Conservation (phyloP, 1,140 invertebrate genomes). For the Calosoma granatense region DNA sequence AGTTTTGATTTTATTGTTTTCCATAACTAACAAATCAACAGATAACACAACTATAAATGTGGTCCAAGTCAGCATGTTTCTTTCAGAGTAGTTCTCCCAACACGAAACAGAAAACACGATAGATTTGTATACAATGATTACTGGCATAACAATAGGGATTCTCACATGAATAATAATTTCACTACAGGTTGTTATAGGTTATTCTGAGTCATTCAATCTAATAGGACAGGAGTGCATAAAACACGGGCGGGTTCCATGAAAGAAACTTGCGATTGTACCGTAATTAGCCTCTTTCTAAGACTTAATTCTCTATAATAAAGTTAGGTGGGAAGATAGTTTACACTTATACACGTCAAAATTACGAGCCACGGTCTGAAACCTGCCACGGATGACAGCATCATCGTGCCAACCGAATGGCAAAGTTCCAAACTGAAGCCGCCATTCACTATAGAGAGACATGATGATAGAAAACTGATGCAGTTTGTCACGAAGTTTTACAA, state of each 20-base stretch:
- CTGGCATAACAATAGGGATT: too few relatives aligned
- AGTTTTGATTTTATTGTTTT: constrained; percentile 9
- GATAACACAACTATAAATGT: constrained; percentile 6
- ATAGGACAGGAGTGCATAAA: background rate
- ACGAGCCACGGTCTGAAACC: background rate
- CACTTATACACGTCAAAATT: constrained; percentile 3
- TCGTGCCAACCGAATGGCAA: background rate
- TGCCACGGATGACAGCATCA: background rate
- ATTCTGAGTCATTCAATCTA: background rate
- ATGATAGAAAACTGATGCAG: constrained; percentile 9
- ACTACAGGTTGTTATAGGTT: too few relatives aligned
- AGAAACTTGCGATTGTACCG: background rate
- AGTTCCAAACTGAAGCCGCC: background rate
- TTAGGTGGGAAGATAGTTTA: constrained; percentile 9
- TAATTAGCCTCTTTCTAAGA: background rate
- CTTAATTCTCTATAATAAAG: constrained; percentile 6
- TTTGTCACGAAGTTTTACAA: constrained; percentile 7
- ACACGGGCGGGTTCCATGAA: background rate
- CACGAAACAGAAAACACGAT: background rate
- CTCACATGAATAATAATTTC: too few relatives aligned
- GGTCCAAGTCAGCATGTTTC: background rate
- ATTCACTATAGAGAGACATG: constrained; percentile 2
- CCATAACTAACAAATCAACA: constrained; percentile 8
- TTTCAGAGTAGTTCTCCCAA: background rate
- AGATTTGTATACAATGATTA: too few relatives aligned